Conservation (phyloP, 2,888 invertebrate genomes). For the Oscheius myriophilus region DNA sequence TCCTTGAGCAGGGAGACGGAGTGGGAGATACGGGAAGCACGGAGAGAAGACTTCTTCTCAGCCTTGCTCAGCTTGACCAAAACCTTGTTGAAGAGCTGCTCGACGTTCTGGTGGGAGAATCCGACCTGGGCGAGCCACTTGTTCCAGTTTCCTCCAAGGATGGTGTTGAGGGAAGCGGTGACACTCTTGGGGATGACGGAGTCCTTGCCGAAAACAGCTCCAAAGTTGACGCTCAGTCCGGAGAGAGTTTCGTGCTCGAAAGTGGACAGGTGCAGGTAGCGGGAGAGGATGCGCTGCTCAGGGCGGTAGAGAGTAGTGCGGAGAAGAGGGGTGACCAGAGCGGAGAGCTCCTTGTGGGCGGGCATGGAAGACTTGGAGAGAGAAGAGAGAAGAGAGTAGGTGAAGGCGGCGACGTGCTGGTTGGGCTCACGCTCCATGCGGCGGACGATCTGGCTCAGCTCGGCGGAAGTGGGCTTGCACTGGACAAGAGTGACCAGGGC, state of each 20-base stretch:
- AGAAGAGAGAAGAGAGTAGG: slow-evolving; percentile 47
- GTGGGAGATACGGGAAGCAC: slow-evolving; percentile 42
- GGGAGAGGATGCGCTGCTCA: slow-evolving; percentile 38
- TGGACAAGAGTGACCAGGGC: slow-evolving; percentile 58
- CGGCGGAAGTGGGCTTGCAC: slow-evolving; percentile 47
- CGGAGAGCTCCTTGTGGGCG: slow-evolving; percentile 50
- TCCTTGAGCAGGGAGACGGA: slow-evolving; percentile 42
- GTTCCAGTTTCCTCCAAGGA: slow-evolving; percentile 60
- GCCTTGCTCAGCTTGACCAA: slow-evolving; percentile 36
- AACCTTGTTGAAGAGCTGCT: slow-evolving; percentile 41
- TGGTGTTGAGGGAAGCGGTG: slow-evolving; percentile 51
- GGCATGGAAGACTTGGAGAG: slow-evolving; percentile 56
- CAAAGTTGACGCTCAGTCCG: slow-evolving; percentile 53
- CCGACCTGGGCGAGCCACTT: slow-evolving; percentile 47
- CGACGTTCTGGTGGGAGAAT: slow-evolving; percentile 59
- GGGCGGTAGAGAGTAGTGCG: slow-evolving; percentile 44
- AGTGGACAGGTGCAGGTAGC: slow-evolving; percentile 48
- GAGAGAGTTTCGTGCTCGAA: slow-evolving; percentile 47
- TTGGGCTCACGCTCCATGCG: slow-evolving; percentile 52
- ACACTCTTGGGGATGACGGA: slow-evolving; percentile 54
- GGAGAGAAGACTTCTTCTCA: slow-evolving; percentile 39
- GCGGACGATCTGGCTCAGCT: slow-evolving; percentile 57
- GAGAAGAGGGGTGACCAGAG: slow-evolving; percentile 37
- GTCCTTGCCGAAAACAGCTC: slow-evolving; percentile 56
- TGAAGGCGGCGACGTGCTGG: slow-evolving; percentile 58